phyloP scores from a whole-genome alignment of 2,113 vertebrate species.

The Elanus axillaris region DNA sequence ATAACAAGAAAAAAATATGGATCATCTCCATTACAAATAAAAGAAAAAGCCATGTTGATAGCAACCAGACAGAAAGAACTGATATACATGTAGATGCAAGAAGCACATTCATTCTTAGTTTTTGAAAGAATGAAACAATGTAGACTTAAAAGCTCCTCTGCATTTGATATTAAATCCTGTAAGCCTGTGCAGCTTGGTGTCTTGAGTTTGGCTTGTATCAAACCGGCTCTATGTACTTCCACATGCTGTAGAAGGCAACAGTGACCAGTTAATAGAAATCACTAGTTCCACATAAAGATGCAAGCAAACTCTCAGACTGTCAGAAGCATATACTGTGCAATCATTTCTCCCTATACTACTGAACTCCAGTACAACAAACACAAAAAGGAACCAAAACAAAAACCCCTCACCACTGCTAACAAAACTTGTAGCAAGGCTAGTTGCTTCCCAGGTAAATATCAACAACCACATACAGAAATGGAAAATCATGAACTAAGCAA shows the following conservation, averaged over 20 bases:
- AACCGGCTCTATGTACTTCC: neutral
- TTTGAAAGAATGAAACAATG: neutral
- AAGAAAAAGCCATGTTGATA: neutral
- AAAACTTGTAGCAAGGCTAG: neutral
- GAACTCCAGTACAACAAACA: neutral
- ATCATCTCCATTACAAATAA: neutral
- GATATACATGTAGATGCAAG: rapidly evolving
- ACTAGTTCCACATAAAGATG: rapidly evolving
- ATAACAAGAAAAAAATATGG: neutral
- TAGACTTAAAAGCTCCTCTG: neutral
- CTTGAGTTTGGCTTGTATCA: neutral
- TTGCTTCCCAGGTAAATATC: neutral
- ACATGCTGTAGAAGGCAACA: neutral
- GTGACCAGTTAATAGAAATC: neutral
- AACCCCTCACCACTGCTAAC: neutral
- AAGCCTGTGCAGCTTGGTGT: neutral
- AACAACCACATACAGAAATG: neutral
- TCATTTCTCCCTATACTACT: neutral
- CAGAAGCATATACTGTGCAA: neutral
- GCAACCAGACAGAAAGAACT: neutral
- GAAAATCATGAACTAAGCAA: neutral
- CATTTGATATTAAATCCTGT: neutral
- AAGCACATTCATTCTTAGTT: neutral
- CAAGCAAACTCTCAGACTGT: neutral
- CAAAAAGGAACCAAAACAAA: neutral